Evolutionary conservation across 2,888 invertebrate genomes (phyloP).

Genomic region (Atethmia centrago): DNA sequence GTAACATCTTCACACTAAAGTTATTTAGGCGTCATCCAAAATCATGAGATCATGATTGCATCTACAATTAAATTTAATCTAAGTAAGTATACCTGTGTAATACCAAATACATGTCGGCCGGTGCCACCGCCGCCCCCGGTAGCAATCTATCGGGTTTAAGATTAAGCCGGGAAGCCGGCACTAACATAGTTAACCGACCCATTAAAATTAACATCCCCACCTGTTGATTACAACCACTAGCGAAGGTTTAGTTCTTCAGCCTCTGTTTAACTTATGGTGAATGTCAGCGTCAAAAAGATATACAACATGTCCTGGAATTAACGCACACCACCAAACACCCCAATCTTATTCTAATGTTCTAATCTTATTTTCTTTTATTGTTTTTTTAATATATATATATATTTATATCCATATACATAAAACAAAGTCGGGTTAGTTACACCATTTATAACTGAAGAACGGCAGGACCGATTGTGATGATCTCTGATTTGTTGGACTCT

Average conservation of each 20-base stretch:
- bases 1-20: background rate
- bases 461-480: too few relatives aligned
- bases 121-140: constrained; percentile 38
- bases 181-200: constrained; percentile 73
- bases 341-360: too few relatives aligned
- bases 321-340: too few relatives aligned
- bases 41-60: constrained; percentile 4
- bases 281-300: background rate
- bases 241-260: constrained; percentile 33
- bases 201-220: constrained; percentile 76
- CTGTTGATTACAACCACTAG: constrained; percentile 71
- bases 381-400: too few relatives aligned
- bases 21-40: background rate
- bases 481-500: too few relatives aligned
- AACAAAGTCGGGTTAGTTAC: too few relatives aligned
- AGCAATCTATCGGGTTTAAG: constrained; percentile 69
- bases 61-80: constrained; percentile 20
- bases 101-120: constrained; percentile 1
- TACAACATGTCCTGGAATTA: too few relatives aligned
- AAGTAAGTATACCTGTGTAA: constrained; percentile 5
- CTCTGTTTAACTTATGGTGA: constrained; percentile 17
- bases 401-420: too few relatives aligned
- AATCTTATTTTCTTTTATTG: too few relatives aligned
- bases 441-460: too few relatives aligned
- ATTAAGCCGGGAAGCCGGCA: constrained; percentile 66